A percentile compares a stretch with the other conserved stretches of the same genome.
Conservation (phyloP, 2,888 invertebrate species). For the Dorcus hopei region DNA sequence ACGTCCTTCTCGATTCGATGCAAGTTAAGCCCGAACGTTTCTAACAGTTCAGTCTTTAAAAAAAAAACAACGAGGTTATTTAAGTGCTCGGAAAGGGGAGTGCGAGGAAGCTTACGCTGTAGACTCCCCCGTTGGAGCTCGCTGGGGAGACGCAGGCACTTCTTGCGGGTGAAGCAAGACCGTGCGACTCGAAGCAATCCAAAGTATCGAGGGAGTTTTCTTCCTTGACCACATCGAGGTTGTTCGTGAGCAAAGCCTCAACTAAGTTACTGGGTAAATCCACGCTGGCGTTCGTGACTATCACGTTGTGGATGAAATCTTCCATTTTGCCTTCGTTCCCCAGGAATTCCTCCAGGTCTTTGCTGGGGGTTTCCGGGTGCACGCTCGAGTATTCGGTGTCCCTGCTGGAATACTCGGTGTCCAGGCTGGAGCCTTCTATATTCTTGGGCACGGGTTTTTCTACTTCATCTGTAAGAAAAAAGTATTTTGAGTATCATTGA, state of each 20-base stretch:
- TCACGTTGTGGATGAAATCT: slow-evolving; percentile 59
- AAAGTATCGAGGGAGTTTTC: slow-evolving; percentile 53
- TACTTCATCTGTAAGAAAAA: background rate
- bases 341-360: slow-evolving; percentile 1
- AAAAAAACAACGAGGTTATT: background rate
- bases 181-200: slow-evolving; percentile 50
- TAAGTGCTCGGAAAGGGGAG: background rate
- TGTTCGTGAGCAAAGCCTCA: slow-evolving; percentile 28
- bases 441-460: slow-evolving; percentile 1
- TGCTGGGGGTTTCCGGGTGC: background rate
- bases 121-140: slow-evolving; percentile 88
- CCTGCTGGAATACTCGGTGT: slow-evolving; percentile 14
- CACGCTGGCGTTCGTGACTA: slow-evolving; percentile 69
- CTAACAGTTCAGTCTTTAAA: slow-evolving; percentile 78
- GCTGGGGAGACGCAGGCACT: slow-evolving; percentile 77
- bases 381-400: slow-evolving; percentile 8
- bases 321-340: slow-evolving; percentile 20
- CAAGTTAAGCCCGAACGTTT: slow-evolving; percentile 81
- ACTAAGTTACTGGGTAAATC: slow-evolving; percentile 50
- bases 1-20: slow-evolving; percentile 97
- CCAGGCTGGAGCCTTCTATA: slow-evolving; percentile 14
- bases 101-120: slow-evolving; percentile 63
- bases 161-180: slow-evolving; percentile 44
- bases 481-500: no score
- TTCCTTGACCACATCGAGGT: slow-evolving; percentile 60